Evolutionary conservation across 2,797 vertebrate genomes (phyloP), one percentile per base, ranked within the genome.

Genomic region (Uromys caudimaculatus): DNA sequence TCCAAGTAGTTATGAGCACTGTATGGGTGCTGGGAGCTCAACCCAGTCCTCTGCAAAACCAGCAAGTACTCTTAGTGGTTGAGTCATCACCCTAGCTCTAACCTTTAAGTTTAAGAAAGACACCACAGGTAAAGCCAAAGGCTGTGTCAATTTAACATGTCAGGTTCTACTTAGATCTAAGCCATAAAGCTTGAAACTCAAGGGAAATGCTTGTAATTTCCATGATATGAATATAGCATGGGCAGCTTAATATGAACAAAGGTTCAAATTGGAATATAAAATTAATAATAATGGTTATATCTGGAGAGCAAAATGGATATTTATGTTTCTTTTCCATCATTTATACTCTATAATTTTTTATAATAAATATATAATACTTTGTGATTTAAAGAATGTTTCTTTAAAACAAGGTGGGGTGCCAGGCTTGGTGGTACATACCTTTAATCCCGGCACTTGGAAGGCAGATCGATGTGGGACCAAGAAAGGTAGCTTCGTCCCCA

Each of bases 21-120:
- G 50, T 50, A 23, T 50, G 7, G 10, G 60, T 67, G 1, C 44
- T 67, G 11, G 83, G 60, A 14, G 32, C 19, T 64, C 29, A 67
- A 86, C 38, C 88, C 56, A 41, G 41, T 82, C 29, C 41, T 85
- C n/a, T 73, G 56, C 24, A 60, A 81, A 58, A 27, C 23, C 54
- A 60, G 10, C 56, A 44, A 29, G 23, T 29, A 41, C 16, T 69
- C 16, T 69, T 19, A 69, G 17, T 69, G n/a, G 14, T 38, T 71
- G 67, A 71, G 35, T 71, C 81, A 83, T 32, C 56, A 60, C 38
- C 44, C 56, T 54, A 83, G 21, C 67, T 62, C 89, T 23, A 44
- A 87, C 44, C 89, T 93, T 58, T 79, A 93, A 85, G 93, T 83
- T 95, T 89, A 85, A 52, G 88, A 94, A 73, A 85, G 69, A 95